A percentile compares a stretch with the other conserved stretches of the same genome.
These are phyloP conservation scores for Macaria notata DNA, from an alignment of 2,888 invertebrate species.

Conservation along the genomic window DNA sequence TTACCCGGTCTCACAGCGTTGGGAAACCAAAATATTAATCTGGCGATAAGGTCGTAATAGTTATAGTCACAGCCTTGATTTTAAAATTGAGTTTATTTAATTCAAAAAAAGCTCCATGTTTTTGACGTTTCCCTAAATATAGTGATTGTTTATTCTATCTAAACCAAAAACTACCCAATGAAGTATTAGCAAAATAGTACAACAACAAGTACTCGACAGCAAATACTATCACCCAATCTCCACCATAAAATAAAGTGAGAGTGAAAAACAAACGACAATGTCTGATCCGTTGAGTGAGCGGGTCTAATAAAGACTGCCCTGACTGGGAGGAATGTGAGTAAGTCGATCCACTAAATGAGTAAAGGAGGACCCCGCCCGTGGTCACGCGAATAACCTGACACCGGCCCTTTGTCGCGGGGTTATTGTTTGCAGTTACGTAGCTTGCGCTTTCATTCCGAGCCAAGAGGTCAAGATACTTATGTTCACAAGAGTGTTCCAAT, in stretches of 20 bases:
- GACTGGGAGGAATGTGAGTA: conserved; percentile 64
- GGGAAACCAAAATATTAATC: conserved; percentile 49
- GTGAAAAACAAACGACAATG: conserved; percentile 32
- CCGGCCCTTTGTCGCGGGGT: conserved; percentile 39
- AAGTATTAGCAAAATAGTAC: too few species aligned
- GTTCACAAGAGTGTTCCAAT: too few species aligned
- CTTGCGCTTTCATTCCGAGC: conserved; percentile 28
- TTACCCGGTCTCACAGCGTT: conserved; percentile 52
- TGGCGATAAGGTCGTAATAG: conserved; percentile 25
- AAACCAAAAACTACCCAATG: too few species aligned
- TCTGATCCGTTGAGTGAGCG: conserved; percentile 43
- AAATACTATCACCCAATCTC: neutral
- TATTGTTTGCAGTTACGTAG: conserved; percentile 9
- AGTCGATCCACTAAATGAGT: conserved; percentile 68
- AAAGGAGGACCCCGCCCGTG: conserved; percentile 60
- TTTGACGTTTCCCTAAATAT: too few species aligned
- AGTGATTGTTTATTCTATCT: too few species aligned
- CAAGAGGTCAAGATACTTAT: neutral
- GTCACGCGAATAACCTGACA: conserved; percentile 72
- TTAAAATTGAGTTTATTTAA: too few species aligned
- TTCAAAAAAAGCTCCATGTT: too few species aligned
- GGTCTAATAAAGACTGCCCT: conserved; percentile 58
- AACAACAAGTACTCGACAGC: too few species aligned
- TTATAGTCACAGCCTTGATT: conserved; percentile 7
- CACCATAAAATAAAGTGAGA: conserved; percentile 28